Conservation (phyloP, 2,797 vertebrate species). For the Peromyscus attwateri region DNA sequence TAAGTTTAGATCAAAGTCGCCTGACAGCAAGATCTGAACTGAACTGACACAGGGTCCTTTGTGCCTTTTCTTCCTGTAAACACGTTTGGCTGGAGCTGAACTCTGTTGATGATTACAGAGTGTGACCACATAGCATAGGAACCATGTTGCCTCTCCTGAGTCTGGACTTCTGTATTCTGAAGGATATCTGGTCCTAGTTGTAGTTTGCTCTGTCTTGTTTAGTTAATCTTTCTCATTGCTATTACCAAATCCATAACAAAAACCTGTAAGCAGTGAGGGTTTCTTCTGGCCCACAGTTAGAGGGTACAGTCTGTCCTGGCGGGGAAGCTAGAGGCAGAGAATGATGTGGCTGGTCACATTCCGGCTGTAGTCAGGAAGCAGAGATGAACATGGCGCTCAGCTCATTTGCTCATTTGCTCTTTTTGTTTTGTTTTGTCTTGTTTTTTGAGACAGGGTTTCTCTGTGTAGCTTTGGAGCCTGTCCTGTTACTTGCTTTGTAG, state of each 20-base stretch:
- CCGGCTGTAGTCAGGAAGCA: background rate
- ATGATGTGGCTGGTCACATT: accelerated
- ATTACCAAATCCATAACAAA: background rate
- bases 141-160: background rate
- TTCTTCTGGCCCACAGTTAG: background rate
- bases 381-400: no score
- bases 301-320: no score
- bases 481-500: no score
- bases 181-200: background rate
- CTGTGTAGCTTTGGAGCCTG: no score
- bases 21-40: background rate
- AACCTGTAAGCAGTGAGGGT: background rate
- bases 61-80: background rate
- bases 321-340: background rate
- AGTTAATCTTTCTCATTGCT: background rate
- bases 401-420: background rate
- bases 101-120: background rate
- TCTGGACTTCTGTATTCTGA: background rate
- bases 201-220: background rate
- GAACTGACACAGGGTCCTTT: background rate
- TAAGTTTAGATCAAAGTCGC: background rate
- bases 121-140: background rate
- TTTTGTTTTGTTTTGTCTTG: background rate
- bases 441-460: no score
- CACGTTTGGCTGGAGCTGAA: background rate